These are phyloP conservation scores for Netelia inedita DNA, from an alignment of 2,888 invertebrate genomes.

Conservation along the genomic window DNA sequence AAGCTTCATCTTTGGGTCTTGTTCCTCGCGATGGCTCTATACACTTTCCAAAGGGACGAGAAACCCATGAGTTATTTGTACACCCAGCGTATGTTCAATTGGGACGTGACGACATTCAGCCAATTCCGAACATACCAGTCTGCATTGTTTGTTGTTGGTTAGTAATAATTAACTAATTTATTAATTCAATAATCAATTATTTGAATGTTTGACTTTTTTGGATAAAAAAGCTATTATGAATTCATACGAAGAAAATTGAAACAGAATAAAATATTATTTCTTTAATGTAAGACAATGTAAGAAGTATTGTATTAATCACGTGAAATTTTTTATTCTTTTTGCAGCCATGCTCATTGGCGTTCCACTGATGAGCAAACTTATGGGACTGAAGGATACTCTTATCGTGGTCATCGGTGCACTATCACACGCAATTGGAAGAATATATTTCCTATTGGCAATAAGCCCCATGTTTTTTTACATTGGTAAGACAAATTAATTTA, in stretches of 20 bases:
- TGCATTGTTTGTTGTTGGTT: slow-evolving; percentile 89
- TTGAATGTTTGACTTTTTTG: too few species aligned
- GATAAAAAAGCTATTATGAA: too few species aligned
- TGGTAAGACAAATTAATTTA: slow-evolving; percentile 81
- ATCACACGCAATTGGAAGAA: slow-evolving; percentile 89
- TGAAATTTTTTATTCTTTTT: slow-evolving; percentile 59
- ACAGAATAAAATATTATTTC: too few species aligned
- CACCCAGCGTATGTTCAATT: slow-evolving; percentile 90
- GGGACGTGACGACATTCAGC: slow-evolving; percentile 90
- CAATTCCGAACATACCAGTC: slow-evolving; percentile 91
- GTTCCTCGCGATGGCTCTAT: slow-evolving; percentile 91
- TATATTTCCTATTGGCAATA: slow-evolving; percentile 89
- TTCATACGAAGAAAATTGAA: too few species aligned
- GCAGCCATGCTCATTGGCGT: slow-evolving; percentile 89
- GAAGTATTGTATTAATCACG: slow-evolving; percentile 48
- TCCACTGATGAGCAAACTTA: slow-evolving; percentile 89
- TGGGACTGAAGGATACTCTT: slow-evolving; percentile 89
- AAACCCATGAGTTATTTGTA: slow-evolving; percentile 91
- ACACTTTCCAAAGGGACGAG: slow-evolving; percentile 94
- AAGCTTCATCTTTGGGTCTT: slow-evolving; percentile 89
- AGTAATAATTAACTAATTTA: slow-evolving; percentile 58
- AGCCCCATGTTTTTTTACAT: slow-evolving; percentile 88
- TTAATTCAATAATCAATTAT: too few species aligned
- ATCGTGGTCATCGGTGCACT: slow-evolving; percentile 91
- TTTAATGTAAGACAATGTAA: too few species aligned